Evolutionary conservation across 2,113 vertebrate genomes (phyloP), one percentile per base, ranked within the genome.

Genomic region (Tachycineta bicolor): DNA sequence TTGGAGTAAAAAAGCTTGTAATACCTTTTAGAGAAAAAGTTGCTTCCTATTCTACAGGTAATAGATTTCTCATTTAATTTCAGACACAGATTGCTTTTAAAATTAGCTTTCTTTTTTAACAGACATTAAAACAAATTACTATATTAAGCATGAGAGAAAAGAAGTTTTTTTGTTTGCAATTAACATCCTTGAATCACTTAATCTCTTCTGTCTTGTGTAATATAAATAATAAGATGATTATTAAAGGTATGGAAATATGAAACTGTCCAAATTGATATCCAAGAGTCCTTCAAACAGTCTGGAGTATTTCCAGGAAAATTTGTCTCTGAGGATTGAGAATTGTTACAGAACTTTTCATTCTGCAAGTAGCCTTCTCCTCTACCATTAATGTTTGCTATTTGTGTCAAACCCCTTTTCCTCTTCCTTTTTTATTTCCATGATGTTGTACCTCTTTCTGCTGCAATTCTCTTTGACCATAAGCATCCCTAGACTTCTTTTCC

Each of bases 61-160:
- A 81, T 37, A 37, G 37, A 37, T 53, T 80, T 28, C 41, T 70
- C 24, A 67, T 67, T 22, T 34, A 11, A 49, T 84, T 91, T 84
- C 12, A 44, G 80, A 46, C 6, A 56, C 6, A 1, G 12, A 11
- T 41, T 0, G 0, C 9, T 49, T 83, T 64, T 26, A 24, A 75
- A 62, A 67, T 41, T 22, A 63, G 19, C 37, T 37, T 83, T 68
- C 24, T 41, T 56, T 71, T 56, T 52, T 5, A 67, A 50, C 1
- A 58, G 6, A 11, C 7, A 41, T 26, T 63, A 47, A 56, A 77
- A 77, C 1, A 60, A 29, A 49, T 20, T 29, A 16, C 6, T 65
- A 4, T 47, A 58, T 70, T 28, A 56, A 62, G 28, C 34, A 43
- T 3, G 9, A 56, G 7, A 69, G 7, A 4, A 31, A 2, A 46